Evolutionary conservation across 2,113 vertebrate genomes (phyloP).

Genomic region (Platichthys flesus): DNA sequence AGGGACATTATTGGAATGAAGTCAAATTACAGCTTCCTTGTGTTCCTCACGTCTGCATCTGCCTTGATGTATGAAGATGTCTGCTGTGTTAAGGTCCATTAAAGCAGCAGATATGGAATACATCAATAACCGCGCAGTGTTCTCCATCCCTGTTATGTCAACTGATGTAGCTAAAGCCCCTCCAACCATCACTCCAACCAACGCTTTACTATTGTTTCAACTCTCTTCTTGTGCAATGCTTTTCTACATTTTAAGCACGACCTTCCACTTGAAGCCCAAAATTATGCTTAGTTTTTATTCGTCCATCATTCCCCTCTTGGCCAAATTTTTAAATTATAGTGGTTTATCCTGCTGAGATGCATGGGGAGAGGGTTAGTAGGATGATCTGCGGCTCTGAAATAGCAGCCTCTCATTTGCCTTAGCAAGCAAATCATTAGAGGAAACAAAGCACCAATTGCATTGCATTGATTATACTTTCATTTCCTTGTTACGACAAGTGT

Average conservation of each 20-base stretch:
- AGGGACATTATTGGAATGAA: slow-evolving; percentile 24
- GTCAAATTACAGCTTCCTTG: slow-evolving; percentile 37
- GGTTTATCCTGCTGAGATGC: slow-evolving; percentile 49
- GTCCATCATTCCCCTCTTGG: slow-evolving; percentile 8
- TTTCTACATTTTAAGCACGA: slow-evolving; percentile 14
- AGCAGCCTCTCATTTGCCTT: slow-evolving; percentile 1
- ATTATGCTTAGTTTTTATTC: slow-evolving; percentile 29
- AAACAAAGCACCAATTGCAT: background rate
- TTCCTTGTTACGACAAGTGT: background rate
- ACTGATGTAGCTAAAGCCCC: slow-evolving; percentile 30
- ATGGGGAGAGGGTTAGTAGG: slow-evolving; percentile 32
- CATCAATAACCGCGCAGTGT: slow-evolving; percentile 51
- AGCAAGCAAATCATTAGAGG: slow-evolving; percentile 6
- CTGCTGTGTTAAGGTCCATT: slow-evolving; percentile 52
- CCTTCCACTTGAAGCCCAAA: slow-evolving; percentile 11
- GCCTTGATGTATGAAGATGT: slow-evolving; percentile 52
- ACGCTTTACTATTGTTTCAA: slow-evolving; percentile 3
- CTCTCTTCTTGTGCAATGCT: background rate
- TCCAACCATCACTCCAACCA: slow-evolving; percentile 12
- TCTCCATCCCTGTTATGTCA: slow-evolving; percentile 41
- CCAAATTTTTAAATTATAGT: slow-evolving; percentile 28
- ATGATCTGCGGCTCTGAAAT: slow-evolving; percentile 35
- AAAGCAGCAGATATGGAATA: slow-evolving; percentile 42
- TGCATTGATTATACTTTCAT: background rate
- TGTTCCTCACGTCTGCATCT: slow-evolving; percentile 41